Evolutionary conservation across 1,140 invertebrate genomes (phyloP), one percentile per base, ranked within the genome.

Genomic region (Pachypeltis micranthus): DNA sequence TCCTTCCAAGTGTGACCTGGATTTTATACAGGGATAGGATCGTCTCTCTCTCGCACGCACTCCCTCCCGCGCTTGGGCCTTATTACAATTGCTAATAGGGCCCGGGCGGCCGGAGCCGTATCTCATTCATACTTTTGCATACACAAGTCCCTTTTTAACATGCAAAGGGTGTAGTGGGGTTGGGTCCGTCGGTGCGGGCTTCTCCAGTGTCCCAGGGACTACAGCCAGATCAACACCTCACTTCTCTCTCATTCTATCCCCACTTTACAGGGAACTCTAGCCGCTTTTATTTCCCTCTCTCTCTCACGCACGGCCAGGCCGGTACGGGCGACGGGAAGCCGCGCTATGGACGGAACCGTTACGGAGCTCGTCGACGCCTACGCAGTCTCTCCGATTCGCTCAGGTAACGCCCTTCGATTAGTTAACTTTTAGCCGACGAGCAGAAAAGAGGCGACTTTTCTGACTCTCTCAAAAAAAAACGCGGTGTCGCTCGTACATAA

Each of bases 91-190:
- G 69, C 67, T 69, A 70, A 70, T 70, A 62, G 61, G 62, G 63
- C 63, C 19, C 47, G 16, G 54, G 55, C 12, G 47, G 27, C 63
- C 57, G 51, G 25, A 27, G 60, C 61, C 61, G 67, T 64, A 68
- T 68, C 65, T 67, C 69, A 70, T 70, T 70, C 69, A 70, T 70
- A 69, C 69, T 70, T 70, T 70, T 67, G 66, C 66, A 67, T 69
- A 67, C 66, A 67, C 66, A 69, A 67, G 67, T 70, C 69, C 67
- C 69, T 70, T 70, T 70, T 70, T 70, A 70, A 70, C 69, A 70
- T 70, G 69, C 69, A 69, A 70, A 70, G 66, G 64, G 64, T 65
- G 69, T 70, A 64, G 57, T 61, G 16, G 63, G 59, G 59, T 34
- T 26, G 25, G 54, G 60, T 24, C 58, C 44, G 64, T 26, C 39